Evolutionary conservation across 2,113 vertebrate genomes (phyloP).

Genomic region (Aspidoscelis tigris): DNA sequence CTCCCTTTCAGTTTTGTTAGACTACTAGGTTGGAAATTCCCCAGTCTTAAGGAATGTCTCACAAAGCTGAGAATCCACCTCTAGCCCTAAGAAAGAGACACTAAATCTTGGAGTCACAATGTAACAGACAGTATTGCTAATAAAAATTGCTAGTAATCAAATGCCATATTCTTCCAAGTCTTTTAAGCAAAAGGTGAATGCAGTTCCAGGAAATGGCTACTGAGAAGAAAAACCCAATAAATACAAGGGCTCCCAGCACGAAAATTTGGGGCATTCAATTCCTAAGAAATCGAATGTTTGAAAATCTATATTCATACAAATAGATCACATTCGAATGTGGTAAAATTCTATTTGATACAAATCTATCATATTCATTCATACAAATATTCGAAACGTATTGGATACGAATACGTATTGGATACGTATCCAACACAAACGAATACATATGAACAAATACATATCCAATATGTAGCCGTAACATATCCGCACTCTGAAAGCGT

Average conservation of each 20-base stretch:
- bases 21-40: constrained; percentile 10
- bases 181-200: background rate
- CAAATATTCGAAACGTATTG: too few species aligned
- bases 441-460: too few species aligned
- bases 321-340: too few species aligned
- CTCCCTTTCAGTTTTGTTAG: constrained; percentile 11
- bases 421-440: too few species aligned
- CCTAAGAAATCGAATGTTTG: too few species aligned
- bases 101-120: background rate
- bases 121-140: background rate
- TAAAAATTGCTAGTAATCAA: background rate
- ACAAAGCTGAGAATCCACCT: background rate
- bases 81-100: background rate
- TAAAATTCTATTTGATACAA: too few species aligned
- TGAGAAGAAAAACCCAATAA: background rate
- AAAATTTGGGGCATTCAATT: too few species aligned
- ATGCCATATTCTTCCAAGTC: background rate
- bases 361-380: too few species aligned
- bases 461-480: too few species aligned
- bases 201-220: background rate
- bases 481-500: too few species aligned
- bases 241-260: background rate
- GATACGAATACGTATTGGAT: too few species aligned
- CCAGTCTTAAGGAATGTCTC: background rate
- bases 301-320: too few species aligned